A percentile compares a stretch with the other conserved stretches of the same genome.
Evolutionary conservation across 2,113 vertebrate species (phyloP).

Genomic region (Nothocercus nigrocapillus): DNA sequence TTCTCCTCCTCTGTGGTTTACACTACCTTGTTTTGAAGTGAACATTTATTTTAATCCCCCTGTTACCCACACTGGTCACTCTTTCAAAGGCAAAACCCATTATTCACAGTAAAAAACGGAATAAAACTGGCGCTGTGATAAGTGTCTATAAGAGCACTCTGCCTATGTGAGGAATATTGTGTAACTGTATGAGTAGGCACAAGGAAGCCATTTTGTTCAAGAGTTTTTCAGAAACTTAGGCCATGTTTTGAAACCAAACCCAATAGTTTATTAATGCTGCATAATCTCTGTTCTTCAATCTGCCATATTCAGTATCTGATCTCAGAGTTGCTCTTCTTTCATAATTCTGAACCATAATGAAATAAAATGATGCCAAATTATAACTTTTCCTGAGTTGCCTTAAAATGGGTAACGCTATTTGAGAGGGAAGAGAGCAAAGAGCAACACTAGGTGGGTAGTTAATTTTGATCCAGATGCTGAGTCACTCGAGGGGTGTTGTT

Average conservation of each 20-base stretch:
- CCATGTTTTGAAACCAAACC: neutral
- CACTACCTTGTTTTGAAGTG: neutral
- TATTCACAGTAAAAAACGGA: neutral
- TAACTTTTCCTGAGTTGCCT: neutral
- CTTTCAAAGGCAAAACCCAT: neutral
- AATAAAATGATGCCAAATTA: neutral
- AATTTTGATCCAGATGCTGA: neutral
- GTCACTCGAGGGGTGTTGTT: neutral
- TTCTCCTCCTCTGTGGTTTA: neutral
- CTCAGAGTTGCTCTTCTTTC: neutral
- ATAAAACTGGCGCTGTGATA: neutral
- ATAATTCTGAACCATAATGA: neutral
- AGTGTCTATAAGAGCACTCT: neutral
- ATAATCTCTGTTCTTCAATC: neutral
- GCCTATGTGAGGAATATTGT: neutral
- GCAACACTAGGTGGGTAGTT: neutral
- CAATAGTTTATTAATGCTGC: neutral
- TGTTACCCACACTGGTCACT: neutral
- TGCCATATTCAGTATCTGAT: neutral
- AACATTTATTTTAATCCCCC: neutral
- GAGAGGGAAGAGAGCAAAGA: neutral
- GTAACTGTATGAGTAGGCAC: neutral
- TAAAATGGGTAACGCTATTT: neutral
- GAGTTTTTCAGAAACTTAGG: neutral
- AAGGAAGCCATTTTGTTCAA: neutral